phyloP scores from a whole-genome alignment of 2,797 vertebrate species.

The Vultur gryphus region DNA sequence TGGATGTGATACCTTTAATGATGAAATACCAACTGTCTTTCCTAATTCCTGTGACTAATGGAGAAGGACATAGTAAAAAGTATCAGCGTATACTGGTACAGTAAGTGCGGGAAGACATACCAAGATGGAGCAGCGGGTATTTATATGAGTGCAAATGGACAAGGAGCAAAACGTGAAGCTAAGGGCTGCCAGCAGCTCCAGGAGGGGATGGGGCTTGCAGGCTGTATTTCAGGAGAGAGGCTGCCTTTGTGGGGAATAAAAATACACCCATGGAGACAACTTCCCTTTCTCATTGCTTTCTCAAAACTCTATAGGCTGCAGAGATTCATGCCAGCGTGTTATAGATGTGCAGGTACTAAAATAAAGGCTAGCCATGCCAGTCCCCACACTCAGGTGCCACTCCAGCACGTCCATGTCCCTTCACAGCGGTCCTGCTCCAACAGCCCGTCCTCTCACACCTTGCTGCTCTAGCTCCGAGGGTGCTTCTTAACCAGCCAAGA shows the following conservation, averaged over 20 bases:
- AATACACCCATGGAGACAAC: not conserved
- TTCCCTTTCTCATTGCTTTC: not conserved
- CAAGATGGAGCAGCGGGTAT: not conserved
- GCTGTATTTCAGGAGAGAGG: not conserved
- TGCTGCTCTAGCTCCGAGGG: not conserved
- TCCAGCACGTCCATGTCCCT: not conserved
- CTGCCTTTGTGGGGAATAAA: not conserved
- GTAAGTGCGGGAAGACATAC: not conserved
- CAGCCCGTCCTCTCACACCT: rapidly evolving
- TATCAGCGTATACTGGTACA: not conserved
- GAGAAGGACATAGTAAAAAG: not conserved
- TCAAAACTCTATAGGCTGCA: not conserved
- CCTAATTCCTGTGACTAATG: slow-evolving; percentile 13
- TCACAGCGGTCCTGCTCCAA: rapidly evolving
- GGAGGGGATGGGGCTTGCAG: not conserved
- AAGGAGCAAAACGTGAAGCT: not conserved
- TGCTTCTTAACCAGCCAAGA: not conserved
- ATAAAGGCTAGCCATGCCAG: no score
- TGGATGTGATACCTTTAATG: slow-evolving; percentile 9
- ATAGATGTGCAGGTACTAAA: not conserved
- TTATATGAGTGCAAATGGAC: not conserved
- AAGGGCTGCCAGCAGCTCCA: not conserved
- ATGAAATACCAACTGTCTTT: slow-evolving; percentile 34
- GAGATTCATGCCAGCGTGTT: rapidly evolving
- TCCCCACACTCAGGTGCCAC: not conserved